A percentile compares a stretch with the other conserved stretches of the same genome.
phyloP scores from a whole-genome alignment of 2,113 vertebrate species.

The Lutjanus erythropterus region DNA sequence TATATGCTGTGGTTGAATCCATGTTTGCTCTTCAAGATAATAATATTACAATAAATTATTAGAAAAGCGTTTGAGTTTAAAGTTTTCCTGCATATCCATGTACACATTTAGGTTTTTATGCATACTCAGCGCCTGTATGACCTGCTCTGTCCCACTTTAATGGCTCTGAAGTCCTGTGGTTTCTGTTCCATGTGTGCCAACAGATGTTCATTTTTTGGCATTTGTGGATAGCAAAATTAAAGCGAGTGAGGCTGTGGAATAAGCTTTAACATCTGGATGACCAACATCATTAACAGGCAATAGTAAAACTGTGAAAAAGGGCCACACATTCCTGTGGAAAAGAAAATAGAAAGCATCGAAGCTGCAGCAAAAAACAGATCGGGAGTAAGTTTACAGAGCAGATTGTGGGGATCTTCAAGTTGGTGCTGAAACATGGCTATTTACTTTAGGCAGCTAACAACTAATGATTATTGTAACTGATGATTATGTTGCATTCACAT shows the following conservation, averaged over 20 bases:
- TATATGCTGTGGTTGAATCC: not conserved
- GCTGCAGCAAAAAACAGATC: not conserved
- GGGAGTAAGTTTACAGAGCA: not conserved
- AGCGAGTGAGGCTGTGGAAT: conserved; percentile 1
- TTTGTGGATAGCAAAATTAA: not conserved
- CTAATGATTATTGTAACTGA: too few relatives aligned
- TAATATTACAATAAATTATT: not conserved
- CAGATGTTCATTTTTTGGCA: conserved; percentile 29
- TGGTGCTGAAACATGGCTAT: too few relatives aligned
- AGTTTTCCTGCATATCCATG: not conserved
- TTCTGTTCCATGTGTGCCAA: conserved; percentile 6
- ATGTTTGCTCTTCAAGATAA: not conserved
- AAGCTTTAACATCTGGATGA: conserved; percentile 41
- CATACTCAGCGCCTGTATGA: not conserved
- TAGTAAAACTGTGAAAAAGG: conserved; percentile 19
- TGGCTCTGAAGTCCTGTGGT: conserved; percentile 21
- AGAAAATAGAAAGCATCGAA: not conserved
- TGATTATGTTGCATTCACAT: too few relatives aligned
- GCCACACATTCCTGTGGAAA: conserved; percentile 5
- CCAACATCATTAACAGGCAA: conserved; percentile 23
- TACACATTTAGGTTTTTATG: too few relatives aligned
- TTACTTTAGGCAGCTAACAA: too few relatives aligned
- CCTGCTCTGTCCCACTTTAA: not conserved
- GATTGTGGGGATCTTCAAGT: not conserved
- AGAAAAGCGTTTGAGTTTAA: not conserved